Evolutionary conservation across 1,140 invertebrate species (phyloP).

Genomic region (Sitodiplosis mosellana): DNA sequence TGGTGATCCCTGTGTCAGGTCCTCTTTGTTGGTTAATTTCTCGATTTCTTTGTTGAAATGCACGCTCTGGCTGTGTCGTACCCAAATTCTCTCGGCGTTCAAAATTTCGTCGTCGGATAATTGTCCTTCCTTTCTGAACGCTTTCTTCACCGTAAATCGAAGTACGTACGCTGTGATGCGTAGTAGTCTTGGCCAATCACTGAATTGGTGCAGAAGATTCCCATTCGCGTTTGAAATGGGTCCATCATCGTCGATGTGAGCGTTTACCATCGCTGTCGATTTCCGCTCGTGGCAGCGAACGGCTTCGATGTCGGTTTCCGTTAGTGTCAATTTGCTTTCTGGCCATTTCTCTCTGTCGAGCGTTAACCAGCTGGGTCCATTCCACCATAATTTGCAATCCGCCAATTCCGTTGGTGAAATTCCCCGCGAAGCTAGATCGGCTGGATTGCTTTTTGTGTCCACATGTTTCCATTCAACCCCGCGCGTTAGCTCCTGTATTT

Average conservation of each 20-base stretch:
- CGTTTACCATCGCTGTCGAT: neutral
- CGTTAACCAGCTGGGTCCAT: constrained; percentile 14
- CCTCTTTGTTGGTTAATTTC: constrained; percentile 4
- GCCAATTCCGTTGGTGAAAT: constrained; percentile 9
- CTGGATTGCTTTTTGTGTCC: constrained; percentile 15
- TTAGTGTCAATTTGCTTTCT: neutral
- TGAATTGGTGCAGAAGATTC: neutral
- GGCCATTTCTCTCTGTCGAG: neutral
- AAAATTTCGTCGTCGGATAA: neutral
- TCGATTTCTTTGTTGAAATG: constrained; percentile 10
- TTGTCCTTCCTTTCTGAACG: neutral
- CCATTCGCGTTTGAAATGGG: neutral
- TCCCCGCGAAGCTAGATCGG: too few species aligned
- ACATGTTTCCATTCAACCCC: constrained; percentile 14
- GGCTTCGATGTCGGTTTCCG: neutral
- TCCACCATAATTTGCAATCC: constrained; percentile 16
- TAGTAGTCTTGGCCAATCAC: neutral
- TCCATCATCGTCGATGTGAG: neutral
- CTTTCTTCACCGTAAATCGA: neutral
- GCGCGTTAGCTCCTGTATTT: constrained; percentile 11
- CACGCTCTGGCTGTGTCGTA: too few species aligned
- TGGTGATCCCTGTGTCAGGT: constrained; percentile 8
- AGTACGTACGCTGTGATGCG: neutral
- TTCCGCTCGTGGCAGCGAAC: neutral
- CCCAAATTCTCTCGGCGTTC: too few species aligned